phyloP scores from a whole-genome alignment of 1,140 invertebrate genomes.

The Manduca sexta region DNA sequence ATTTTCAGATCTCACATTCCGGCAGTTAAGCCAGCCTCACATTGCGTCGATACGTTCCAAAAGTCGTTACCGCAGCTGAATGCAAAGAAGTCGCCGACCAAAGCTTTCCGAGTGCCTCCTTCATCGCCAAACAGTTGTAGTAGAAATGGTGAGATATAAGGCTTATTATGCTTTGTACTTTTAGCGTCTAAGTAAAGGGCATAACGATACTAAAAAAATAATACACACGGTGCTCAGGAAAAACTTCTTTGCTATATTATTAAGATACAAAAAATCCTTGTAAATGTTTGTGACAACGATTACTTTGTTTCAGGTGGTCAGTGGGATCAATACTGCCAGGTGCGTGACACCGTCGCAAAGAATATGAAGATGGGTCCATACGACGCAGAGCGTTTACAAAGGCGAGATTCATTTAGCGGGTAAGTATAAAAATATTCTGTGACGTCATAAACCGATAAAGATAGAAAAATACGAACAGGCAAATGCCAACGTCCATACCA shows the following conservation, averaged over 20 bases:
- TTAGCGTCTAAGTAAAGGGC: no score
- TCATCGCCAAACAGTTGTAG: slow-evolving; percentile 13
- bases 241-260: neutral
- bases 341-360: slow-evolving; percentile 37
- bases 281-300: neutral
- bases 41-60: slow-evolving; percentile 52
- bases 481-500: slow-evolving; percentile 32
- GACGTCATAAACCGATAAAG: no score
- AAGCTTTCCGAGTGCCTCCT: slow-evolving; percentile 16
- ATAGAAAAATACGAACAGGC: no score
- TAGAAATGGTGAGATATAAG: neutral
- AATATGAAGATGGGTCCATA: slow-evolving; percentile 27
- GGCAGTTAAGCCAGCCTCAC: slow-evolving; percentile 63
- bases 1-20: slow-evolving; percentile 26
- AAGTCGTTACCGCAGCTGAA: slow-evolving; percentile 42
- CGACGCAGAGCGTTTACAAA: slow-evolving; percentile 19
- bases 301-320: slow-evolving; percentile 25
- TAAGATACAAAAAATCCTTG: neutral
- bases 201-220: no score
- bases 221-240: no score
- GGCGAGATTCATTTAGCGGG: slow-evolving; percentile 32
- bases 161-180: no score
- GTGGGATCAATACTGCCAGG: slow-evolving; percentile 49
- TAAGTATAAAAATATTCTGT: slow-evolving; percentile 9
- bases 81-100: slow-evolving; percentile 11